phyloP scores from a whole-genome alignment of 2,113 vertebrate genomes.

The Hippocampus zosterae region DNA sequence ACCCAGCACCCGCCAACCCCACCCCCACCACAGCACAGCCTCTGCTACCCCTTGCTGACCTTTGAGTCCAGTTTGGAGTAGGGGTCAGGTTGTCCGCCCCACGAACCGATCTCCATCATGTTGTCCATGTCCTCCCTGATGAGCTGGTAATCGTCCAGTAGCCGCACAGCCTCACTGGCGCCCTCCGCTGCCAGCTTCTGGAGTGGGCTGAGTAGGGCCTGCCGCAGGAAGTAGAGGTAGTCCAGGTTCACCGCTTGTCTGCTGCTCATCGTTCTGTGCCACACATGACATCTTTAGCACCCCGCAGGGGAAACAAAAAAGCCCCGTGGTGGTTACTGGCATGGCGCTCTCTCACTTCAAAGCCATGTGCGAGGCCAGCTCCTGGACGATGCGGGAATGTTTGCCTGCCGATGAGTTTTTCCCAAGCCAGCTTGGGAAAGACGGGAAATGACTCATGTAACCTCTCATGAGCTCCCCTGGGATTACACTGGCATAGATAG shows the following conservation, averaged over 20 bases:
- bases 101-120: slow-evolving; percentile 89
- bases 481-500: slow-evolving; percentile 92
- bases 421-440: slow-evolving; percentile 93
- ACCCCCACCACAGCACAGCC: background rate
- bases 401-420: slow-evolving; percentile 86
- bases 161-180: slow-evolving; percentile 72
- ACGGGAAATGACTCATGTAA: slow-evolving; percentile 88
- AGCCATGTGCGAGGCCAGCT: slow-evolving; percentile 88
- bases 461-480: slow-evolving; percentile 96
- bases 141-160: slow-evolving; percentile 89
- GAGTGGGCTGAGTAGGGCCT: slow-evolving; percentile 81
- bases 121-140: slow-evolving; percentile 91
- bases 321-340: background rate
- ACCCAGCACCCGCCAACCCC: too few relatives aligned
- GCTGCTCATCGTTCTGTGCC: slow-evolving; percentile 79
- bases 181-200: slow-evolving; percentile 77
- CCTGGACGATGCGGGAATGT: slow-evolving; percentile 85
- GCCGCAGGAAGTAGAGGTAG: slow-evolving; percentile 80
- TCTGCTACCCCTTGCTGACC: slow-evolving; percentile 66
- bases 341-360: slow-evolving; percentile 76
- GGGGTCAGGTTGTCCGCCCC: slow-evolving; percentile 83
- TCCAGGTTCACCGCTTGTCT: slow-evolving; percentile 87
- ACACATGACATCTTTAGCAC: background rate
- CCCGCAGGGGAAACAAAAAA: background rate
- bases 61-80: slow-evolving; percentile 92